These are phyloP conservation scores for Leucozona laternaria DNA, from an alignment of 2,888 invertebrate species.

Conservation along the genomic window DNA sequence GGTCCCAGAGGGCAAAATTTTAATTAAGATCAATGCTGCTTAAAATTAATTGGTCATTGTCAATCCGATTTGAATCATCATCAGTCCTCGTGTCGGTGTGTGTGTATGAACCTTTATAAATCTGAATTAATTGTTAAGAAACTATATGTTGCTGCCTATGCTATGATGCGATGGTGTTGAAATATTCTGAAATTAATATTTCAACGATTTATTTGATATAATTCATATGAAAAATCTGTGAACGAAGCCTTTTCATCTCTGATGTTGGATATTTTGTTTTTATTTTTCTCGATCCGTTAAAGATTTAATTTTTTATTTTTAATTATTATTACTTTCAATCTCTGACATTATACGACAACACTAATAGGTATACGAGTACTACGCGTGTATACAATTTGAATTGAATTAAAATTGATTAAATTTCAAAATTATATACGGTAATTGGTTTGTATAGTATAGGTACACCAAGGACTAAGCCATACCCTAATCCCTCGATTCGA, in stretches of 20 bases:
- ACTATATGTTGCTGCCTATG: too few relatives aligned
- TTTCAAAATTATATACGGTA: constrained; percentile 25
- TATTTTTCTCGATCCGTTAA: not conserved
- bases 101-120: not conserved
- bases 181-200: not conserved
- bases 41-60: not conserved
- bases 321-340: not conserved
- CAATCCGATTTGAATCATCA: not conserved
- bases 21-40: not conserved
- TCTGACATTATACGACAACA: not conserved
- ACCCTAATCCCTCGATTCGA: constrained; percentile 25
- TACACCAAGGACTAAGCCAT: not conserved
- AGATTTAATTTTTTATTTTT: not conserved
- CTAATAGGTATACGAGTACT: too few relatives aligned
- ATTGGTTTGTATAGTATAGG: constrained; percentile 1
- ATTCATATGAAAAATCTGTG: not conserved
- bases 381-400: not conserved
- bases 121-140: not conserved
- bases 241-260: not conserved
- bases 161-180: not conserved
- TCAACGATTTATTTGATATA: not conserved
- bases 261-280: not conserved
- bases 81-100: too few relatives aligned
- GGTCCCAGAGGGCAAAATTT: not conserved
- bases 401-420: constrained; percentile 32